Evolutionary conservation across 2,113 vertebrate genomes (phyloP), one percentile per base, ranked within the genome.

Genomic region (Rhinopomastus cyanomelas): DNA sequence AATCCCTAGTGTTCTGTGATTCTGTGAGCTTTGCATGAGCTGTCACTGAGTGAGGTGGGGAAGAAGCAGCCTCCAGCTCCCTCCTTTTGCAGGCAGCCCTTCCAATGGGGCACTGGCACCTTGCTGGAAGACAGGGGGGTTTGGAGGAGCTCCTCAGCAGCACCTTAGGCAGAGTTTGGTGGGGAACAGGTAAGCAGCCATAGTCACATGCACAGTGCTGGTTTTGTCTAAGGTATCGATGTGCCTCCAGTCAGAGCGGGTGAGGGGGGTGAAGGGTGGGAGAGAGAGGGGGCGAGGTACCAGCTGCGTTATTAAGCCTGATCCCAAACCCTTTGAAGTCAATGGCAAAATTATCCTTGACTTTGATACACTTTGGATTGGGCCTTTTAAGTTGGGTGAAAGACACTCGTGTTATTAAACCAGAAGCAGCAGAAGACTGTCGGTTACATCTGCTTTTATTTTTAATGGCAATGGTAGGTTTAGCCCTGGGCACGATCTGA

Each of bases 401-500:
- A 94, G 82, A 91, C 72, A 71, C n/a, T 57, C 0, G 0, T 23
- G 61, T 79, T 92, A 87, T 87, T 90, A 91, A 90, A 81, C 13
- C 53, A n/a, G 77, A 56, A 46, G 69, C 55, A 62, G 90, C 11
- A 88, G 56, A 84, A 37, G 8, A 14, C 90, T 30, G 67, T 48
- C 49, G 8, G 93, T 91, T 92, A 93, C 79, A 71, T 92, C 19
- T 60, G 94, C 91, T 92, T 95, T 95, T 94, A 96, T 94, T 95
- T 93, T 92, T 94, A 94, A 96, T 96, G 87, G 94, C 85, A 74
- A 37, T 78, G 91, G 65, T 89, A 95, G 89, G 61, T 80, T 92
- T 96, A 83, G 93, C 93, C 93, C 87, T 89, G 76, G 93, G 94
- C 94, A 92, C 69, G 94, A 85, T 85, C 94, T 81, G 85, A 95